A percentile compares a stretch with the other conserved stretches of the same genome.
These are phyloP conservation scores for Apocheima hispidaria DNA, from an alignment of 2,888 invertebrate species.

Conservation along the genomic window DNA sequence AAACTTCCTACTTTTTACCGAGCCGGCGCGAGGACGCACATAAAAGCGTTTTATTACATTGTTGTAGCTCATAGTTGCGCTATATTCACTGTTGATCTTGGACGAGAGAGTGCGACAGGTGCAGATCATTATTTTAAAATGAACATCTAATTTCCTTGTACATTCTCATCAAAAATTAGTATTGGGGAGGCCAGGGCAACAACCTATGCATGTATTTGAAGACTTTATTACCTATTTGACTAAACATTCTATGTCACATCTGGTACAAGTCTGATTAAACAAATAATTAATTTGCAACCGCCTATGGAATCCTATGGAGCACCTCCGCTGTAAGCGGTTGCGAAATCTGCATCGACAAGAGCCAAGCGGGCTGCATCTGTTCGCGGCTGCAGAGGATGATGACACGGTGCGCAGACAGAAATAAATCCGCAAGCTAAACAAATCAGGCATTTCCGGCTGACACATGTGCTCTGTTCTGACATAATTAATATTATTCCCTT, in stretches of 20 bases:
- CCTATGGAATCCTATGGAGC: conserved; percentile 52
- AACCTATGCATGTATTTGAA: conserved; percentile 10
- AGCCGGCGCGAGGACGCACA: conserved; percentile 43
- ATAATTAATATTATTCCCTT: conserved; percentile 68
- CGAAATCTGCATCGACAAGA: conserved; percentile 72
- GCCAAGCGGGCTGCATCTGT: conserved; percentile 70
- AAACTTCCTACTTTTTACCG: conserved; percentile 40
- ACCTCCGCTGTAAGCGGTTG: conserved; percentile 49
- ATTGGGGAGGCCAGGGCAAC: conserved; percentile 8
- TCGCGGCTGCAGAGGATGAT: conserved; percentile 72
- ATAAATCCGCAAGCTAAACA: conserved; percentile 83
- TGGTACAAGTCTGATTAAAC: conserved; percentile 36
- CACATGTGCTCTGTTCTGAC: conserved; percentile 70
- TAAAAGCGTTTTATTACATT: conserved; percentile 52
- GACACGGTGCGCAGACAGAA: conserved; percentile 75
- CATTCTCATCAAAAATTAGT: conserved; percentile 17
- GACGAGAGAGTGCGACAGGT: conserved; percentile 64
- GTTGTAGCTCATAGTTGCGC: conserved; percentile 50
- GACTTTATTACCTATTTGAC: not conserved
- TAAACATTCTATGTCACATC: conserved; percentile 12
- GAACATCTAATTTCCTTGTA: conserved; percentile 49
- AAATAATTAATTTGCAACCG: conserved; percentile 58
- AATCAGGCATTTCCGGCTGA: conserved; percentile 80
- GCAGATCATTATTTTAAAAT: conserved; percentile 54
- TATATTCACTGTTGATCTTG: conserved; percentile 68